A percentile compares a stretch with the other conserved stretches of the same genome.
Conservation (phyloP, 92 coral and sea anemone species). For the Epizoanthus illoricatus region DNA sequence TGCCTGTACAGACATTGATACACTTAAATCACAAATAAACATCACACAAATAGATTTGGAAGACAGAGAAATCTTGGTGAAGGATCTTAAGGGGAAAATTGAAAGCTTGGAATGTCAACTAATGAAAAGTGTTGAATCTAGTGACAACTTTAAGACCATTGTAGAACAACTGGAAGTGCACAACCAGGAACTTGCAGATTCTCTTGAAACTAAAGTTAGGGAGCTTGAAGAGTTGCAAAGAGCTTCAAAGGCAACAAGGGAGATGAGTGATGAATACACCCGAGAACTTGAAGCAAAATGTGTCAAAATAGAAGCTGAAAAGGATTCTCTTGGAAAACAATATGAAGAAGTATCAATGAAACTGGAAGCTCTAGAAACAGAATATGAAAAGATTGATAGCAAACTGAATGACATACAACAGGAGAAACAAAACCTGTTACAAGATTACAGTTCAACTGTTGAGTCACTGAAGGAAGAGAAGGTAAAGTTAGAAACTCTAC, state of each 20-base stretch:
- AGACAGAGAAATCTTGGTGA: conserved; percentile 20
- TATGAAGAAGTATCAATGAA: conserved; percentile 2
- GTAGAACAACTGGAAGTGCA: not conserved
- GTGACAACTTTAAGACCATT: conserved; percentile 5
- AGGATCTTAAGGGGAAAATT: not conserved
- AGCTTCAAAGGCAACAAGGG: conserved; percentile 7
- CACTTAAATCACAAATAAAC: conserved; percentile 17
- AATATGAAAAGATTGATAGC: too few species aligned
- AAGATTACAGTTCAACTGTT: conserved; percentile 21
- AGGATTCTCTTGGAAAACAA: not conserved
- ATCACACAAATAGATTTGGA: not conserved
- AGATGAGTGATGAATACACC: conserved; percentile 15
- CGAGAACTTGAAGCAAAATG: conserved; percentile 26
- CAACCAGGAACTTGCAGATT: conserved; percentile 20
- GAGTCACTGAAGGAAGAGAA: conserved; percentile 29
- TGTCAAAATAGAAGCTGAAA: not conserved
- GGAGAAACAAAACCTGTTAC: conserved; percentile 36
- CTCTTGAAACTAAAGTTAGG: conserved; percentile 26
- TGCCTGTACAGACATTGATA: conserved; percentile 17
- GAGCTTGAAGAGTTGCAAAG: conserved; percentile 49
- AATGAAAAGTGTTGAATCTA: conserved; percentile 18
- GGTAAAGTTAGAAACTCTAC: conserved; percentile 35
- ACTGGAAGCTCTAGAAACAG: not conserved
- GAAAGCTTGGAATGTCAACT: conserved; percentile 37
- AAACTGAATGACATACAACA: too few species aligned